Evolutionary conservation across 2,888 invertebrate species (phyloP).

Genomic region (Zonitis immaculata): DNA sequence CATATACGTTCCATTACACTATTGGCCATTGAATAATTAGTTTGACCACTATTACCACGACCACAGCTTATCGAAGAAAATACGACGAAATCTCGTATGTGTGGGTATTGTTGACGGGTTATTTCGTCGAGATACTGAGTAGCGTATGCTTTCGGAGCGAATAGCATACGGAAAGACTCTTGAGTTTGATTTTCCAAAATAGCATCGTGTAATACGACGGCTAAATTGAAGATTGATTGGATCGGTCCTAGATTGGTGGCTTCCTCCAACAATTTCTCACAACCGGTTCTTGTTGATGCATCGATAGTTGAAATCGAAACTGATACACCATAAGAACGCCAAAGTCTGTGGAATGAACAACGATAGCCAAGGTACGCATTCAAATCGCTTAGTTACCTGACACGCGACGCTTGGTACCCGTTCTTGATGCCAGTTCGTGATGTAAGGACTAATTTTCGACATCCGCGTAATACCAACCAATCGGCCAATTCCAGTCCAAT

Average conservation of each 20-base stretch:
- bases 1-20: constrained; percentile 95
- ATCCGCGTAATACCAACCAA: constrained; percentile 87
- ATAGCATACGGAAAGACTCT: too few species aligned
- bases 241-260: constrained; percentile 64
- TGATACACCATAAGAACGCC: constrained; percentile 72
- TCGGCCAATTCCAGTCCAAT: constrained; percentile 92
- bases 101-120: constrained; percentile 75
- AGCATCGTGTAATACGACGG: constrained; percentile 85
- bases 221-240: constrained; percentile 91
- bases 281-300: constrained; percentile 61
- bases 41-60: constrained; percentile 93
- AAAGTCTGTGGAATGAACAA: too few species aligned
- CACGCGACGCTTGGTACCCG: constrained; percentile 96
- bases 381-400: too few species aligned
- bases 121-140: too few species aligned
- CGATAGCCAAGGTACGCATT: too few species aligned
- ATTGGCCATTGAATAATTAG: constrained; percentile 96
- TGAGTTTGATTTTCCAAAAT: constrained; percentile 81
- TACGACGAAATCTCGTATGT: constrained; percentile 87
- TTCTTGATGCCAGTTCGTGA: constrained; percentile 86
- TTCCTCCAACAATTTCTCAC: constrained; percentile 56
- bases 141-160: too few species aligned
- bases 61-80: constrained; percentile 98
- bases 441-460: constrained; percentile 76
- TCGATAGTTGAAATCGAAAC: constrained; percentile 64